phyloP scores from a whole-genome alignment of 2,113 vertebrate genomes.

The Serinus canaria region DNA sequence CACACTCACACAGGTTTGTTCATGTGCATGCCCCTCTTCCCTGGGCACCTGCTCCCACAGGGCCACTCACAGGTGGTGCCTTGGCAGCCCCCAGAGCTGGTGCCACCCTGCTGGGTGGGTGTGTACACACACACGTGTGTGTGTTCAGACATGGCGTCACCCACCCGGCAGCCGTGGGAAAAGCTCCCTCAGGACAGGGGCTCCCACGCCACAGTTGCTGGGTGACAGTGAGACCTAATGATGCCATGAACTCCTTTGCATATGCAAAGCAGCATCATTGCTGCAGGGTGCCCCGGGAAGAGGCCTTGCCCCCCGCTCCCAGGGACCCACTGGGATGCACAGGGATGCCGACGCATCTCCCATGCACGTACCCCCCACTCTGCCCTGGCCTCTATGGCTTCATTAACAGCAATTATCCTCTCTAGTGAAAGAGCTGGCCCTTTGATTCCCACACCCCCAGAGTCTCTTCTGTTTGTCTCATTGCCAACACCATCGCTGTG shows the following conservation, averaged over 20 bases:
- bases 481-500: neutral
- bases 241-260: conserved; percentile 54
- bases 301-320: neutral
- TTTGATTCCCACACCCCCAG: neutral
- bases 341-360: neutral
- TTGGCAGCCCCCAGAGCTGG: neutral
- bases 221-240: neutral
- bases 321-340: neutral
- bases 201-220: conserved; percentile 37
- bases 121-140: rapidly evolving
- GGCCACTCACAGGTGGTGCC: neutral
- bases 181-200: neutral
- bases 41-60: neutral
- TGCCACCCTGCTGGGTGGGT: neutral
- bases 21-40: neutral
- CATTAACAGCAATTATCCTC: conserved; percentile 19
- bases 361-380: neutral
- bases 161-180: neutral
- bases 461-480: neutral
- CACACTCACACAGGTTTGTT: rapidly evolving
- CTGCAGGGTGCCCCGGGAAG: neutral
- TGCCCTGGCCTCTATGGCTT: neutral
- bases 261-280: conserved; percentile 41
- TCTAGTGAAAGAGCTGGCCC: neutral
- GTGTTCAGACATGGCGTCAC: neutral